A percentile compares a stretch with the other conserved stretches of the same genome.
Evolutionary conservation across 2,113 vertebrate species (phyloP).

Genomic region (Xenotilapia flavipinnis): DNA sequence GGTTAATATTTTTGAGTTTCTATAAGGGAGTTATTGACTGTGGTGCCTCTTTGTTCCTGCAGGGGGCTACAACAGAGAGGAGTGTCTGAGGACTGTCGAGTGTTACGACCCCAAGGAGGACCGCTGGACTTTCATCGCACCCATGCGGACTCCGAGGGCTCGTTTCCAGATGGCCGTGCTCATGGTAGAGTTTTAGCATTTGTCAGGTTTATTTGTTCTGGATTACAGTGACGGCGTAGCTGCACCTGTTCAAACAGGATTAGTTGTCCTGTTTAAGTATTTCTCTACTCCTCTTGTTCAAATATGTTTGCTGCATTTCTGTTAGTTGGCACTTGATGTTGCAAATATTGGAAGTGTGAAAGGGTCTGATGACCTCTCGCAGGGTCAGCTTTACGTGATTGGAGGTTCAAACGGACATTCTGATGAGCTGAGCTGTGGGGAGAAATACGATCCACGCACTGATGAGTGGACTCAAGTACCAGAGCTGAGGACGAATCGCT

Average conservation of each 20-base stretch:
- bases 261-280: not conserved
- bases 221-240: not conserved
- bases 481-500: conserved; percentile 93
- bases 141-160: conserved; percentile 94
- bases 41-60: not conserved
- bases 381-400: conserved; percentile 95
- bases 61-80: conserved; percentile 98
- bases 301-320: not conserved
- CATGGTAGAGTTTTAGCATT: conserved; percentile 73
- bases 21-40: not conserved
- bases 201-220: not conserved
- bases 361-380: not conserved
- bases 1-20: accelerated
- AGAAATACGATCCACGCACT: conserved; percentile 85
- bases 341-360: not conserved
- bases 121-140: conserved; percentile 90
- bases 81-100: conserved; percentile 95
- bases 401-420: conserved; percentile 97
- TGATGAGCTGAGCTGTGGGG: conserved; percentile 93
- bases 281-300: not conserved
- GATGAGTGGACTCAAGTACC: conserved; percentile 92
- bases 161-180: conserved; percentile 98
- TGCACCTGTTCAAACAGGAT: not conserved
- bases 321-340: not conserved
- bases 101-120: conserved; percentile 88